Percentiles rank a stretch among this genome's conserved stretches.
Conservation (phyloP, 1,140 invertebrate species). For the Heliconius melpomene region DNA sequence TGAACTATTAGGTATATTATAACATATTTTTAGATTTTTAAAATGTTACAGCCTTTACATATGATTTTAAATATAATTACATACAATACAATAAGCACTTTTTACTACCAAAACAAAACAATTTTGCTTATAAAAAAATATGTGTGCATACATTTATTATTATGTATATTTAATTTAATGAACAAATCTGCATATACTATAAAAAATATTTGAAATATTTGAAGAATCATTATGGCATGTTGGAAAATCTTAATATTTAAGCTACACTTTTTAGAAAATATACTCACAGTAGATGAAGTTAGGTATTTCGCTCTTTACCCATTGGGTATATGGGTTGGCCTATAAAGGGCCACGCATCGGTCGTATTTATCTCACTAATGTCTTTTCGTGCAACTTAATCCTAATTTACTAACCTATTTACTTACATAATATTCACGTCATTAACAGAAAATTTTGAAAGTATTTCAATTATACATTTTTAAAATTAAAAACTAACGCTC, state of each 20-base stretch:
- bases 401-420: conserved; percentile 27
- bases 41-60: no score
- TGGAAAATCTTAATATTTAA: neutral
- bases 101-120: neutral
- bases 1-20: conserved; percentile 5
- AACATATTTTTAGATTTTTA: no score
- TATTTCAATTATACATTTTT: neutral
- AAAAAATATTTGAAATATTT: conserved; percentile 1
- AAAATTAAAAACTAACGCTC: neutral
- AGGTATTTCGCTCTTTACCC: neutral
- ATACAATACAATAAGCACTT: neutral
- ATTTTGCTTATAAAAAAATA: neutral
- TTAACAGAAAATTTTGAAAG: conserved; percentile 1
- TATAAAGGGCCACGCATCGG: neutral
- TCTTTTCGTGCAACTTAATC: conserved; percentile 62
- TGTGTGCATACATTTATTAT: conserved; percentile 3
- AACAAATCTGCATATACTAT: conserved; percentile 7
- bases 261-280: conserved; percentile 10
- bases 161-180: neutral
- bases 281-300: neutral
- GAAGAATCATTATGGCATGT: neutral
- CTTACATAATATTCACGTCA: conserved; percentile 26
- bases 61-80: no score
- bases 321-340: neutral
- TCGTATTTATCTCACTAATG: conserved; percentile 69